Evolutionary conservation across 1,140 invertebrate genomes (phyloP).

Genomic region (Amyelois transitella): DNA sequence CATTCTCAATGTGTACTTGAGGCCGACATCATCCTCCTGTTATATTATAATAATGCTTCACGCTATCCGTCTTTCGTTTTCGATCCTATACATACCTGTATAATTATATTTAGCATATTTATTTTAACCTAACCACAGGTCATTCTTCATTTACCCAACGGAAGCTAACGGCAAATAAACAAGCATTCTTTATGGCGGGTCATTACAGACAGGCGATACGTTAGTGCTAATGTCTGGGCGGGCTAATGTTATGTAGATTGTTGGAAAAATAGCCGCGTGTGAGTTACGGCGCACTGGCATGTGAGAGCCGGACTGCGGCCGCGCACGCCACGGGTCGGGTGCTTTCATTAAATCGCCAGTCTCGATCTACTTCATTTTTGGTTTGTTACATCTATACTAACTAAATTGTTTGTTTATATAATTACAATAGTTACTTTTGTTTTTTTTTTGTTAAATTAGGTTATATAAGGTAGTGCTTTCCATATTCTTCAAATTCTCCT

Average conservation of each 20-base stretch:
- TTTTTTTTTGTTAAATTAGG: too few species aligned
- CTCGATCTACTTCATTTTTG: background rate
- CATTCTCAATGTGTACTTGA: too few species aligned
- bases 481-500: too few species aligned
- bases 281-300: background rate
- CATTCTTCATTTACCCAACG: background rate
- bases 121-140: background rate
- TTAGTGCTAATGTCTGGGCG: slow-evolving; percentile 2
- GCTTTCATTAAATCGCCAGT: background rate
- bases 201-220: slow-evolving; percentile 2
- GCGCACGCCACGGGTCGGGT: background rate
- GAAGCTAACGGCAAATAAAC: background rate
- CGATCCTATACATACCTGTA: too few species aligned
- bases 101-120: too few species aligned
- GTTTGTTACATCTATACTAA: background rate
- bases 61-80: too few species aligned
- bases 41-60: too few species aligned
- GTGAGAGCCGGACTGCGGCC: background rate
- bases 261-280: slow-evolving; percentile 1
- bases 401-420: too few species aligned
- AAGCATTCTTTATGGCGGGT: background rate
- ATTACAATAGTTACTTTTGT: too few species aligned
- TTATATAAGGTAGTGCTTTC: too few species aligned
- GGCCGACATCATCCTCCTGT: too few species aligned
- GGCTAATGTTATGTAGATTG: slow-evolving; percentile 2